Evolutionary conservation across 2,888 invertebrate genomes (phyloP), one percentile per base, ranked within the genome.

Genomic region (Oscheius onirici): DNA sequence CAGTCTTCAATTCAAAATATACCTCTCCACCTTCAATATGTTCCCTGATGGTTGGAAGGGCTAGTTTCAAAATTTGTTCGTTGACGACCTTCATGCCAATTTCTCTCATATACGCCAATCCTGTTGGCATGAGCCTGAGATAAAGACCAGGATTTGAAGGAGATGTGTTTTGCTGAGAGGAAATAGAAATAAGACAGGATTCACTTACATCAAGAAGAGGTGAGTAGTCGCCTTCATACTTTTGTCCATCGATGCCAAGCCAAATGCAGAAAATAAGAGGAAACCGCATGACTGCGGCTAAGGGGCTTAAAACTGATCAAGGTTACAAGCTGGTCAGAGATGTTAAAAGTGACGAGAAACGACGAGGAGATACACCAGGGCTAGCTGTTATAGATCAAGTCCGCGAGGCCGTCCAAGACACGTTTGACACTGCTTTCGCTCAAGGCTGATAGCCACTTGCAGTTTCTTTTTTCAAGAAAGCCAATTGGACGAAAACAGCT

Each of bases 71-170:
- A 52, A 86, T 81, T 74, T 86, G 85, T 72, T 86, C 86, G 67
- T 87, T 86, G 15, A 86, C 84, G 28, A 84, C 84, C 74, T 86
- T 86, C 81, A 86, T 87, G n/a, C 86, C 86, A 41, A 86, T 82
- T 72, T 86, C 86, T 52, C 86, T 71, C 75, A 86, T 69, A 71
- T 87, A 86, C 13, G 86, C 86, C 55, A 86, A 75, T 26, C 86
- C 86, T 22, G 86, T 86, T 28, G 86, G 86, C 86, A 87, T 87
- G 41, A 86, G 73, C 58, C 86, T 71, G 15, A 86, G 71, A 51
- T 79, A 83, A 54, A 86, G 83, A 3, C 86, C 86, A n/a, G 86
- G 82, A 76, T 86, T 86, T 41, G 76, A 71, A 3, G 83, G 80
- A 51, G 84, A 83, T 22, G 86, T 85, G 65, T 86, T 86, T 76